A percentile compares a stretch with the other conserved stretches of the same genome.
Evolutionary conservation across 37 sponge, comb jelly and placozoan genomes (phyloP).

Genomic region (Hormiphora californensis): DNA sequence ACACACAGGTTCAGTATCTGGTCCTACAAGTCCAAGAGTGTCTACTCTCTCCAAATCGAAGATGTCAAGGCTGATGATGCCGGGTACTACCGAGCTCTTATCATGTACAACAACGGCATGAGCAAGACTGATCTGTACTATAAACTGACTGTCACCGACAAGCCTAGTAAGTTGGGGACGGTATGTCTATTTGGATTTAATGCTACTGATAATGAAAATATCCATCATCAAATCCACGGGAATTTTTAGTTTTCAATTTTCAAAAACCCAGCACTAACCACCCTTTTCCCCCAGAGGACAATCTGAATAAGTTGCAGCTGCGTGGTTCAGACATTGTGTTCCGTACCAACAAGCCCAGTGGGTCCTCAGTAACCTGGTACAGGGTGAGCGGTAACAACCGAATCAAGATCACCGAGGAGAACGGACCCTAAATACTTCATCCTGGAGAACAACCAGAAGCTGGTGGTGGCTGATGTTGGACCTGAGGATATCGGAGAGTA

Average conservation of each 20-base stretch:
- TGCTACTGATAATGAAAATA: background rate
- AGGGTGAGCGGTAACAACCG: background rate
- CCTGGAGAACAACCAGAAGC: background rate
- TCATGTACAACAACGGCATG: conserved; percentile 12
- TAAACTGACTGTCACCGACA: conserved; percentile 3
- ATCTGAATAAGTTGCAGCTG: background rate
- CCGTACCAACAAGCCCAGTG: background rate
- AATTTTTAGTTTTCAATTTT: too few relatives aligned
- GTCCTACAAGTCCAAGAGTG: conserved; percentile 33
- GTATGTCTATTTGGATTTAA: background rate
- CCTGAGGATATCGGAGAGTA: background rate
- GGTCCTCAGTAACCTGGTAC: conserved; percentile 1
- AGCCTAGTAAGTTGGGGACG: background rate
- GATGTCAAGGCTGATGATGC: background rate
- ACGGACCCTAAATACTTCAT: conserved; percentile 16
- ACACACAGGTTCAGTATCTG: background rate
- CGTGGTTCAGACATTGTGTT: conserved; percentile 17
- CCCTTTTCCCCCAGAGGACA: background rate
- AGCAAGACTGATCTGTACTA: conserved; percentile 32
- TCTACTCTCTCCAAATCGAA: conserved; percentile 1
- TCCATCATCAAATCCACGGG: too few relatives aligned
- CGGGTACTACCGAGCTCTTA: background rate
- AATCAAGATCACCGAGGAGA: background rate
- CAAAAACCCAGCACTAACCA: too few relatives aligned
- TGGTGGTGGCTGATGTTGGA: conserved; percentile 10